Percentiles rank a stretch among this genome's conserved stretches.
Conservation (phyloP, 2,113 vertebrate species). For the Sminthopsis crassicaudata region DNA sequence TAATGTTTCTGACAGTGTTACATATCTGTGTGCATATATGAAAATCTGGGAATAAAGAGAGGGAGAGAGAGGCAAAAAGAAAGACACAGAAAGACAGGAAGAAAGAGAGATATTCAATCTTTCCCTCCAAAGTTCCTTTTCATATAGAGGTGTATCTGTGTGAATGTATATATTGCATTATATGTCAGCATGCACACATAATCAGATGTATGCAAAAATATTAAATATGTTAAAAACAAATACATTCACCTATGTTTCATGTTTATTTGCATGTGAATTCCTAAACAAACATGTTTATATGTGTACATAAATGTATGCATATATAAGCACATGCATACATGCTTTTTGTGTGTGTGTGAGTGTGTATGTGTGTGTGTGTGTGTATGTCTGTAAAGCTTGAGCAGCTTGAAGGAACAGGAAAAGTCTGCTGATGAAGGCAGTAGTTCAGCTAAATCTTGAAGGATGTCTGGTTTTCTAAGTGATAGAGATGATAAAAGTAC, state of each 20-base stretch:
- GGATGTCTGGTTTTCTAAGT: background rate
- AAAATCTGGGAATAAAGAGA: too few species aligned
- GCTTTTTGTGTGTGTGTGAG: background rate
- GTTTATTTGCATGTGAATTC: background rate
- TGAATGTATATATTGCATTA: too few species aligned
- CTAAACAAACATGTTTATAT: background rate
- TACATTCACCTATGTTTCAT: background rate
- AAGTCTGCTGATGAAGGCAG: background rate
- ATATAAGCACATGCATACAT: background rate
- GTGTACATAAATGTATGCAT: background rate
- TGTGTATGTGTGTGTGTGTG: too few species aligned
- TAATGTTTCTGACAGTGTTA: background rate
- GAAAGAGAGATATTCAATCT: too few species aligned
- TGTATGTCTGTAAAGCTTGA: background rate
- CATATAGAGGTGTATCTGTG: too few species aligned
- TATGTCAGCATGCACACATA: too few species aligned
- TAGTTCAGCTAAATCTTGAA: background rate
- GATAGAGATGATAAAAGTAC: background rate
- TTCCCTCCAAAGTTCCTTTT: too few species aligned
- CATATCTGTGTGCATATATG: too few species aligned
- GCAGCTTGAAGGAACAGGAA: background rate
- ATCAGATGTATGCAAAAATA: too few species aligned
- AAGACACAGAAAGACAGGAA: too few species aligned
- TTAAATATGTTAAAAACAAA: too few species aligned
- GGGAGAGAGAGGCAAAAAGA: too few species aligned